Conservation (phyloP, 2,888 invertebrate genomes). For the Andrena bicolor region DNA sequence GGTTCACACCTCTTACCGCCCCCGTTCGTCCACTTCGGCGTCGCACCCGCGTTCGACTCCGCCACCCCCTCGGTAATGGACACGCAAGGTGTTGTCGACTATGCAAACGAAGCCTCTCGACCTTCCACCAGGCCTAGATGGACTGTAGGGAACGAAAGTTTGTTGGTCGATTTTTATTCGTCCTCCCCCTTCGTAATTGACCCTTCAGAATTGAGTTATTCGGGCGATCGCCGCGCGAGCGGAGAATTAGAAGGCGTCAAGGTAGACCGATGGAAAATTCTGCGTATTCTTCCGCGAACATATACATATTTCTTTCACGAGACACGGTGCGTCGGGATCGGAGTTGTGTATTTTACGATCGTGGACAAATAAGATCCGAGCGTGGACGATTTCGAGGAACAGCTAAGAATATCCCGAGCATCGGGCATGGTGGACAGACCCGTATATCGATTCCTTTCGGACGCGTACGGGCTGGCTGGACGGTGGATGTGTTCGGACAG, state of each 20-base stretch:
- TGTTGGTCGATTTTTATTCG: conserved; percentile 52
- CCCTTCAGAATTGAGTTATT: conserved; percentile 23
- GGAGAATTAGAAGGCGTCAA: neutral
- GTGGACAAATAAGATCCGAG: conserved; percentile 5
- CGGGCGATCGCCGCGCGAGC: neutral
- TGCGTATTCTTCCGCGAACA: neutral
- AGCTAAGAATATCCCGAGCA: conserved; percentile 1
- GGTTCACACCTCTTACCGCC: conserved; percentile 81
- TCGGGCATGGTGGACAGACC: conserved; percentile 6
- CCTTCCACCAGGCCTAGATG: conserved; percentile 66
- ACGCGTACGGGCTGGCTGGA: conserved; percentile 48
- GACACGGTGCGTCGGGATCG: neutral
- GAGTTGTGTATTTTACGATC: neutral
- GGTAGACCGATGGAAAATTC: neutral
- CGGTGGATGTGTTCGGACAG: conserved; percentile 56
- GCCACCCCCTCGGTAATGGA: conserved; percentile 79
- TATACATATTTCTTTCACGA: neutral
- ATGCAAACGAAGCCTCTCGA: conserved; percentile 80
- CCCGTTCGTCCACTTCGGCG: conserved; percentile 53
- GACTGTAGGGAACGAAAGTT: conserved; percentile 37
- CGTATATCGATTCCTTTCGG: conserved; percentile 61
- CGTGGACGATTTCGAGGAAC: neutral
- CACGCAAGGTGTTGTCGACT: conserved; percentile 82
- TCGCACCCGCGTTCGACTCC: conserved; percentile 36
- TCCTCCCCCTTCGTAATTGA: conserved; percentile 8